phyloP scores from a whole-genome alignment of 1,140 invertebrate genomes.

The Drosophila repleta region DNA sequence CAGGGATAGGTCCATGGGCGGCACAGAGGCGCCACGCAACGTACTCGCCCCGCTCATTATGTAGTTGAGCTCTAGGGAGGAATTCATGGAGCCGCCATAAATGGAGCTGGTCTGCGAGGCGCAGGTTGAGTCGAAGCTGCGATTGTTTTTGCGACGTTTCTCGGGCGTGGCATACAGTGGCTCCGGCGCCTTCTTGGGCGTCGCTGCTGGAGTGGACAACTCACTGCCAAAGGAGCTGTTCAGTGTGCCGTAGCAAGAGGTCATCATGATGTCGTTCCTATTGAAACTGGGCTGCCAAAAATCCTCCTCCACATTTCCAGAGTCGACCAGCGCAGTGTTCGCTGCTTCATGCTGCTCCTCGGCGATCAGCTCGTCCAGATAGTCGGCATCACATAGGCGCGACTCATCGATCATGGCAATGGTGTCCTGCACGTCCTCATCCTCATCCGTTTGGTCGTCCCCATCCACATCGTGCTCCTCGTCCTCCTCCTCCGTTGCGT shows the following conservation, averaged over 20 bases:
- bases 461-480: conserved; percentile 36
- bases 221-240: conserved; percentile 73
- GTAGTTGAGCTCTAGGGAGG: conserved; percentile 74
- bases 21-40: conserved; percentile 65
- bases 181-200: conserved; percentile 52
- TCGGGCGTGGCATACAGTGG: conserved; percentile 79
- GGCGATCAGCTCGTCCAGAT: conserved; percentile 75
- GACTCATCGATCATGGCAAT: conserved; percentile 82
- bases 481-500: conserved; percentile 35
- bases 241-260: conserved; percentile 78
- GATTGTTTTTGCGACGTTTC: conserved; percentile 72
- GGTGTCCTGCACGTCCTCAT: conserved; percentile 32
- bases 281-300: conserved; percentile 74
- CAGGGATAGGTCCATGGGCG: conserved; percentile 64
- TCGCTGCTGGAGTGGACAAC: conserved; percentile 12
- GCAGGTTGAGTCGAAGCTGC: conserved; percentile 78
- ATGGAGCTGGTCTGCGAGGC: conserved; percentile 75
- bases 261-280: conserved; percentile 80
- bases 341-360: conserved; percentile 36
- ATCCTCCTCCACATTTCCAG: conserved; percentile 61
- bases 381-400: conserved; percentile 69
- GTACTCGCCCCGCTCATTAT: conserved; percentile 65
- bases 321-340: conserved; percentile 48
- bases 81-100: conserved; percentile 74
- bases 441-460: conserved; percentile 46